Conservation (phyloP, 2,797 vertebrate genomes). For the Trachops cirrhosus region DNA sequence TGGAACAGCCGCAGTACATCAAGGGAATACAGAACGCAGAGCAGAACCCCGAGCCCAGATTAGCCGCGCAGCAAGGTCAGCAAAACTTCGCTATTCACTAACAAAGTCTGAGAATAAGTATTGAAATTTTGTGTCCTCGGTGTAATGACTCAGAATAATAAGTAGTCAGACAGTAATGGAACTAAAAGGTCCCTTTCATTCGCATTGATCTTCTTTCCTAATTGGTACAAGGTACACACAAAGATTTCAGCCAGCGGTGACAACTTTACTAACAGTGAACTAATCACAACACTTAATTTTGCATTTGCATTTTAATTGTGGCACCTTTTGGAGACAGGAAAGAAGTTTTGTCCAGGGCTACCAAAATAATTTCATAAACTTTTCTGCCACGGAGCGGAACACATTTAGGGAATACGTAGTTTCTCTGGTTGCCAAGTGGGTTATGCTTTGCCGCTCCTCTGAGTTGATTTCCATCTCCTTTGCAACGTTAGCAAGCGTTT, state of each 20-base stretch:
- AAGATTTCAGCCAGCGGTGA: background rate
- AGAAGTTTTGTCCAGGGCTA: background rate
- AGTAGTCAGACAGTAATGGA: background rate
- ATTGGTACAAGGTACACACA: conserved; percentile 18
- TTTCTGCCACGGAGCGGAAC: conserved; percentile 28
- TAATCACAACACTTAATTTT: background rate
- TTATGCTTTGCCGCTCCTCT: conserved; percentile 42
- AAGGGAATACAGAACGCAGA: conserved; percentile 4
- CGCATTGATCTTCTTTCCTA: background rate
- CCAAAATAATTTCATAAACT: conserved; percentile 29
- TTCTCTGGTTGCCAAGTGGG: conserved; percentile 67
- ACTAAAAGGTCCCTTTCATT: conserved; percentile 2
- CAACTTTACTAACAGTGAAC: background rate
- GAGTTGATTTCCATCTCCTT: conserved; percentile 56
- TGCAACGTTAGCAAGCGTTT: conserved; percentile 61
- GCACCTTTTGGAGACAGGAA: background rate
- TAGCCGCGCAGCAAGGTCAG: background rate
- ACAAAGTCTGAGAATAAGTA: background rate
- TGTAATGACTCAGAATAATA: conserved; percentile 37
- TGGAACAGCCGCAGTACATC: conserved; percentile 36
- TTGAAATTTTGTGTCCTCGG: background rate
- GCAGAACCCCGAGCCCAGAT: background rate
- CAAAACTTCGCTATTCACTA: background rate
- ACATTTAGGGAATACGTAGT: conserved; percentile 35
- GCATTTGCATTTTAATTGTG: conserved; percentile 14